A percentile compares a stretch with the other conserved stretches of the same genome.
phyloP scores from a whole-genome alignment of 2,888 invertebrate species.

The Holacanthella duospinosa region DNA sequence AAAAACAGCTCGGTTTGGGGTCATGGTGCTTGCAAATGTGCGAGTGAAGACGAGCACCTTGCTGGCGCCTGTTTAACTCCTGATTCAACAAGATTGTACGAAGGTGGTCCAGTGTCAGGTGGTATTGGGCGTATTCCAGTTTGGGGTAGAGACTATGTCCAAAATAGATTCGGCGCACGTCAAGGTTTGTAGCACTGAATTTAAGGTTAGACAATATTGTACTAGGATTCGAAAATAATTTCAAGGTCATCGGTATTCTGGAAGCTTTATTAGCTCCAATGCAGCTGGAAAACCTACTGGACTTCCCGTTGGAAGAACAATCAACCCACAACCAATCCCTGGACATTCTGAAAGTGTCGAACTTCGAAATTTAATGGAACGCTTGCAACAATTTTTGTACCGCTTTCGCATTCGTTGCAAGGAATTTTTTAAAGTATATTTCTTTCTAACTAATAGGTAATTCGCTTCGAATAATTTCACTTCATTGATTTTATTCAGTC shows the following conservation, averaged over 20 bases:
- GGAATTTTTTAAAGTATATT: slow-evolving; percentile 56
- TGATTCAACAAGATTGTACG: slow-evolving; percentile 32
- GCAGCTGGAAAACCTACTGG: slow-evolving; percentile 42
- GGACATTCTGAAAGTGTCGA: slow-evolving; percentile 48
- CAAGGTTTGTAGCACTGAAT: too few relatives aligned
- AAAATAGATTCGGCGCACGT: slow-evolving; percentile 22
- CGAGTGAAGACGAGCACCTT: slow-evolving; percentile 31
- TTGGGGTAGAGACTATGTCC: slow-evolving; percentile 27
- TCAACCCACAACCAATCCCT: slow-evolving; percentile 39
- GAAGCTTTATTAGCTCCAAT: slow-evolving; percentile 26
- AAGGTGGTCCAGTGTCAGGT: slow-evolving; percentile 33
- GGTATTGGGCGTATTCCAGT: slow-evolving; percentile 31
- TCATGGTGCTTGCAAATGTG: slow-evolving; percentile 30
- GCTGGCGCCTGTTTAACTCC: slow-evolving; percentile 26
- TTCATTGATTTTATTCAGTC: slow-evolving; percentile 44
- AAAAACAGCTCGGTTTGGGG: slow-evolving; percentile 27
- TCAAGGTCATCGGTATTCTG: slow-evolving; percentile 31
- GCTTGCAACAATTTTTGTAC: slow-evolving; percentile 58
- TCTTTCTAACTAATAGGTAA: background rate
- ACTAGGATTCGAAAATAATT: too few relatives aligned
- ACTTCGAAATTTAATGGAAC: slow-evolving; percentile 43
- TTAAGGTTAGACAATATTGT: too few relatives aligned
- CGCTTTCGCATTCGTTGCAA: slow-evolving; percentile 54
- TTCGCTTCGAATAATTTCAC: background rate
- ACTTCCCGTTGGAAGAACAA: slow-evolving; percentile 48